Evolutionary conservation across 2,888 invertebrate species (phyloP).

Genomic region (Ophonus ardosiacus): DNA sequence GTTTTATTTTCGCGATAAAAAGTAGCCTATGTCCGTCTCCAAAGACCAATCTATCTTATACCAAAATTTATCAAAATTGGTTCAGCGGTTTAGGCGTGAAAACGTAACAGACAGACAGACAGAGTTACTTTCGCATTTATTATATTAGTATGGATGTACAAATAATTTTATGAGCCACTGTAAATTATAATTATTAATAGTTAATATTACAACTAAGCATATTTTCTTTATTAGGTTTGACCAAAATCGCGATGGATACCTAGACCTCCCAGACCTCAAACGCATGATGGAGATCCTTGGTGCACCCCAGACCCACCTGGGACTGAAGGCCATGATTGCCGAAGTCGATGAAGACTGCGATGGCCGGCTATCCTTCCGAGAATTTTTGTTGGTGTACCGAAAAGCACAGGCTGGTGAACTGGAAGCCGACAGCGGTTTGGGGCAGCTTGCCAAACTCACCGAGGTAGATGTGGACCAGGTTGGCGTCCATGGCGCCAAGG

Average conservation of each 20-base stretch:
- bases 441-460: conserved; percentile 89
- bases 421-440: conserved; percentile 90
- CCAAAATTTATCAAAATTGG: too few species aligned
- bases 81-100: too few species aligned
- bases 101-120: too few species aligned
- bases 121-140: too few species aligned
- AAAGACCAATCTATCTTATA: too few species aligned
- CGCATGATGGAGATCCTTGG: conserved; percentile 97
- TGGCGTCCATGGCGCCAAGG: conserved; percentile 95
- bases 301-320: conserved; percentile 96
- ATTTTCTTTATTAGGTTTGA: conserved; percentile 84
- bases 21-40: too few species aligned
- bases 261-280: conserved; percentile 94
- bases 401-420: conserved; percentile 96
- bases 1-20: too few species aligned
- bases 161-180: too few species aligned
- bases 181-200: too few species aligned
- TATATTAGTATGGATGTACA: too few species aligned
- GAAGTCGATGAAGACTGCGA: conserved; percentile 93
- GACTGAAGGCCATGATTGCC: conserved; percentile 95
- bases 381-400: conserved; percentile 88
- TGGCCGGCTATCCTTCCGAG: conserved; percentile 93
- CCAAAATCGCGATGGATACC: conserved; percentile 90
- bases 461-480: conserved; percentile 96
- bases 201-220: too few species aligned